These are phyloP conservation scores for Cantharis rustica DNA, from an alignment of 2,888 invertebrate species.

Conservation along the genomic window DNA sequence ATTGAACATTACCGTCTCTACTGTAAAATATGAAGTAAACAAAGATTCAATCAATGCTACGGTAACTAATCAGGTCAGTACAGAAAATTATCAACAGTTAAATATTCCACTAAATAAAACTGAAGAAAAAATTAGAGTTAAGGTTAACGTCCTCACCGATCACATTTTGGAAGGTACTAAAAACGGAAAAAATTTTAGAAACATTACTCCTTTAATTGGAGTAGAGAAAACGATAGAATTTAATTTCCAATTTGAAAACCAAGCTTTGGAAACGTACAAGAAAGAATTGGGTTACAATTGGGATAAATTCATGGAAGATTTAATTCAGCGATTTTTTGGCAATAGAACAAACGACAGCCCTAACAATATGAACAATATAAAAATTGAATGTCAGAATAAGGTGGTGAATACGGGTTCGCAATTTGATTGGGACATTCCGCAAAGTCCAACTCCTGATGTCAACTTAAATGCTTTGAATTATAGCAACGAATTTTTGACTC, in stretches of 20 bases:
- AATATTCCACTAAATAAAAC: not conserved
- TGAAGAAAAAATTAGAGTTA: not conserved
- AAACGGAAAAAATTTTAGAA: not conserved
- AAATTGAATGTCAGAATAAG: not conserved
- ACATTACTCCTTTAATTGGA: slow-evolving; percentile 5
- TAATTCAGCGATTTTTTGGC: slow-evolving; percentile 5
- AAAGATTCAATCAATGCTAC: not conserved
- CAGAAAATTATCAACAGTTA: not conserved
- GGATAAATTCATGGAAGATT: slow-evolving; percentile 6
- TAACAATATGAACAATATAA: not conserved
- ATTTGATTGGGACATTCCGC: not conserved
- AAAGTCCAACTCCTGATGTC: not conserved
- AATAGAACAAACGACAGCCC: not conserved
- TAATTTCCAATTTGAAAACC: not conserved
- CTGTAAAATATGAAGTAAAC: not conserved
- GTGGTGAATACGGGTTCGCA: not conserved
- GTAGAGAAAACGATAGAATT: slow-evolving; percentile 6
- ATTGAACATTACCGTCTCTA: not conserved
- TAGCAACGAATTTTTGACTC: not conserved
- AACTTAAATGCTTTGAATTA: not conserved
- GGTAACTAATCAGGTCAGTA: not conserved
- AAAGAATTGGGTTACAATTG: not conserved
- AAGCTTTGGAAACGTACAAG: not conserved
- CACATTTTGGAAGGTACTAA: not conserved
- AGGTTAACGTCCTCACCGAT: slow-evolving; percentile 9